These are phyloP conservation scores for Xenus cinereus DNA, from an alignment of 2,113 vertebrate genomes.

Conservation along the genomic window DNA sequence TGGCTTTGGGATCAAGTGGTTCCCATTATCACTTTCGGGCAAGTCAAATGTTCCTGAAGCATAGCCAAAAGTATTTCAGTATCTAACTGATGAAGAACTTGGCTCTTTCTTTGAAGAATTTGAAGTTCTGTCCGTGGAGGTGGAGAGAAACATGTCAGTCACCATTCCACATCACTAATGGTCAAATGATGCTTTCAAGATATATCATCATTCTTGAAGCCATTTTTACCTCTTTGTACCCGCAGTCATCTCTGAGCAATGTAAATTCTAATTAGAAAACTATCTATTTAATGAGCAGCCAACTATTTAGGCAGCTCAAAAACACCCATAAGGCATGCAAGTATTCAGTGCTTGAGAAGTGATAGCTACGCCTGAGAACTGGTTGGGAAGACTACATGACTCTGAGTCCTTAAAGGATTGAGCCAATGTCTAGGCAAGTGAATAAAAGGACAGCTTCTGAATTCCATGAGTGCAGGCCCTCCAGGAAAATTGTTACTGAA, in stretches of 20 bases:
- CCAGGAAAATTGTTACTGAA: background rate
- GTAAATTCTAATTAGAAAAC: background rate
- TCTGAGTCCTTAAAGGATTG: background rate
- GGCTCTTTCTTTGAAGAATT: background rate
- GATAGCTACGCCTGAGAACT: background rate
- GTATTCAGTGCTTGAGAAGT: background rate
- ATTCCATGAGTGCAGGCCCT: background rate
- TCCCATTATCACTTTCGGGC: background rate
- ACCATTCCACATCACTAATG: background rate
- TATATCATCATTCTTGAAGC: background rate
- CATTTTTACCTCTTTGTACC: background rate
- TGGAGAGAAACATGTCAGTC: background rate
- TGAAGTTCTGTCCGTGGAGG: background rate
- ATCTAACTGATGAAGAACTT: background rate
- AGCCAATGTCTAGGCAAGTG: background rate
- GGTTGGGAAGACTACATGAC: background rate
- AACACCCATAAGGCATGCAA: background rate
- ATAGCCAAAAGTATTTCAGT: background rate
- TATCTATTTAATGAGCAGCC: background rate
- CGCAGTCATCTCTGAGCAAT: background rate
- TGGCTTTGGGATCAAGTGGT: background rate
- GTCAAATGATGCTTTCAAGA: background rate
- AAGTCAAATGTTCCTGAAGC: background rate
- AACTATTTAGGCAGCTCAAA: background rate
- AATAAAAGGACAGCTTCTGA: background rate